Percentiles rank a stretch among this genome's conserved stretches.
phyloP scores from a whole-genome alignment of 2,113 vertebrate species.

The Atrichornis clamosus region DNA sequence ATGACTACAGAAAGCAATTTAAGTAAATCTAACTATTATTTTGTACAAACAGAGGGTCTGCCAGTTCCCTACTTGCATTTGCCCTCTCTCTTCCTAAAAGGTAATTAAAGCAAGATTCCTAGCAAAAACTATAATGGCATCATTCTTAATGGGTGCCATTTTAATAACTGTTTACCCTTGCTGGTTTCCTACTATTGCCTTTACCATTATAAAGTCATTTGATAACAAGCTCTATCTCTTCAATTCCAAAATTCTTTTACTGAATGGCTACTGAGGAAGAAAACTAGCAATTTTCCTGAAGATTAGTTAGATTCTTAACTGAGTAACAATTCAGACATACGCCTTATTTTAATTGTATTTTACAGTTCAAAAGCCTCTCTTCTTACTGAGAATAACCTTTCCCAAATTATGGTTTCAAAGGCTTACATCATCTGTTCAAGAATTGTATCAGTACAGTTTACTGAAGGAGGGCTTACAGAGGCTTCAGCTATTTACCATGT shows the following conservation, averaged over 20 bases:
- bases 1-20: neutral
- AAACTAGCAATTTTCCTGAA: neutral
- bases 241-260: neutral
- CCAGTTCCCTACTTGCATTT: neutral
- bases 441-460: neutral
- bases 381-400: neutral
- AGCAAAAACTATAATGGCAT: neutral
- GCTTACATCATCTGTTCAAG: neutral
- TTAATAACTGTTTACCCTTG: neutral
- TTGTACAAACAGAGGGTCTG: neutral
- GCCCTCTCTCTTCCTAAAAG: neutral
- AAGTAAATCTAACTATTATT: conserved; percentile 21
- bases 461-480: neutral
- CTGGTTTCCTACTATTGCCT: neutral
- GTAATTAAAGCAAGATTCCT: neutral
- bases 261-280: neutral
- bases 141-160: neutral
- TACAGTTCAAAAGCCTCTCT: neutral
- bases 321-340: neutral
- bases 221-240: neutral
- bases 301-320: neutral
- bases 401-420: neutral
- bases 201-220: neutral
- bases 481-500: neutral
- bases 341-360: neutral